Percentiles rank a stretch among this genome's conserved stretches.
These are phyloP conservation scores for Beris chalybata DNA, from an alignment of 2,888 invertebrate genomes.

Conservation along the genomic window DNA sequence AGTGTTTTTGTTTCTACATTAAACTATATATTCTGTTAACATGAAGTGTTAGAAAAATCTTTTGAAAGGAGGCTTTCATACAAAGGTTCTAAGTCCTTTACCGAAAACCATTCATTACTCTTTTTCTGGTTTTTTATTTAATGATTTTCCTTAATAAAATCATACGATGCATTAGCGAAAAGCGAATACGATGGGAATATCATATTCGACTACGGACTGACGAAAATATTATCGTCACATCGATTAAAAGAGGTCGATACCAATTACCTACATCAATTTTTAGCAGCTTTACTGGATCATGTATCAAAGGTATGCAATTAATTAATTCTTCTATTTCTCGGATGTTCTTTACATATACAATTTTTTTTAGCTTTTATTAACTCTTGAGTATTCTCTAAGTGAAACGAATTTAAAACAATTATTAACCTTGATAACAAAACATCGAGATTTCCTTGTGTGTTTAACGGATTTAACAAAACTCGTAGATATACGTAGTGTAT, in stretches of 20 bases:
- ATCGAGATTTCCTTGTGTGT: too few species aligned
- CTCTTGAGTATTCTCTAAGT: neutral
- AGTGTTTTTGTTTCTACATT: too few species aligned
- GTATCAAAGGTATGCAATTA: conserved; percentile 5
- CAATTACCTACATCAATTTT: neutral
- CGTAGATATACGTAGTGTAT: neutral
- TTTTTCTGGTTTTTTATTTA: neutral
- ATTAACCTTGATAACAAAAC: neutral
- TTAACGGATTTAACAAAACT: neutral
- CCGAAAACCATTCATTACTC: too few species aligned
- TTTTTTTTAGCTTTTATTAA: conserved; percentile 1
- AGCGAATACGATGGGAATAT: neutral
- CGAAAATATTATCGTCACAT: neutral
- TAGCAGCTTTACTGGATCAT: neutral
- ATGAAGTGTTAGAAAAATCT: too few species aligned
- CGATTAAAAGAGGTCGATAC: neutral
- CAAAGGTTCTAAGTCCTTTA: too few species aligned
- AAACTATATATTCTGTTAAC: too few species aligned
- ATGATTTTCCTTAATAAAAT: neutral
- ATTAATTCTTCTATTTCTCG: neutral
- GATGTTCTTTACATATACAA: neutral
- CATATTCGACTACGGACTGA: neutral
- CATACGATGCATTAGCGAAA: conserved; percentile 8
- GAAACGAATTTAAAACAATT: neutral
- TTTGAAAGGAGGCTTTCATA: too few species aligned